Evolutionary conservation across 2,113 vertebrate species (phyloP).

Genomic region (Pygoscelis adeliae): DNA sequence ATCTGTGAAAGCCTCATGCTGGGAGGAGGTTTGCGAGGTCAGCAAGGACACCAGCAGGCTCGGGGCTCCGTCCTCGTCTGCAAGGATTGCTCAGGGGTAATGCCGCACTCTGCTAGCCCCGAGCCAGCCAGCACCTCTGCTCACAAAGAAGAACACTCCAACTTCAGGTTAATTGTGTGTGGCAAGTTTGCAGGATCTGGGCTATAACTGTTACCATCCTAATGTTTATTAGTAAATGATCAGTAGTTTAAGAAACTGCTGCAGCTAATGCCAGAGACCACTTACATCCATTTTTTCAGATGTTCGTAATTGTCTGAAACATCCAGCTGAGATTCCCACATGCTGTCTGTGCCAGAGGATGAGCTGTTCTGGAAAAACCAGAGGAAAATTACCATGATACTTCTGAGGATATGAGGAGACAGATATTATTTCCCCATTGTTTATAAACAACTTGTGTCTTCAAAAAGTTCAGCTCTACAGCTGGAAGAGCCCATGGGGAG

Average conservation of each 20-base stretch:
- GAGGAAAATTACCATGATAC: neutral
- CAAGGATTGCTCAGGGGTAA: neutral
- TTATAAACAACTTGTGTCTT: neutral
- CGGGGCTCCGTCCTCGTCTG: neutral
- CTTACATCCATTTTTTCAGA: neutral
- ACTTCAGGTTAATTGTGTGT: fast-evolving
- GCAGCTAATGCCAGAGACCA: neutral
- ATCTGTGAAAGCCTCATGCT: neutral
- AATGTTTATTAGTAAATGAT: neutral
- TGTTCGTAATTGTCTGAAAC: neutral
- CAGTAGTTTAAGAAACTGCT: neutral
- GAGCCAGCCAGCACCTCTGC: neutral
- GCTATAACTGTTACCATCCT: neutral
- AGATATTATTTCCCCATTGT: neutral
- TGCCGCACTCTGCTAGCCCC: neutral
- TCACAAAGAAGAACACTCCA: neutral
- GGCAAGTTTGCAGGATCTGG: neutral
- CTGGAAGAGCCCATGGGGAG: neutral
- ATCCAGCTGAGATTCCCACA: neutral
- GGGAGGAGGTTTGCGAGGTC: neutral
- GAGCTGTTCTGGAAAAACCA: neutral
- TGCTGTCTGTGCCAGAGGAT: neutral
- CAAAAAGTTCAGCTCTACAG: neutral
- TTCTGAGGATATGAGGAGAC: neutral
- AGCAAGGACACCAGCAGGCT: neutral